phyloP scores from a whole-genome alignment of 1,140 invertebrate species.

The Tetramorium parvispinum region DNA sequence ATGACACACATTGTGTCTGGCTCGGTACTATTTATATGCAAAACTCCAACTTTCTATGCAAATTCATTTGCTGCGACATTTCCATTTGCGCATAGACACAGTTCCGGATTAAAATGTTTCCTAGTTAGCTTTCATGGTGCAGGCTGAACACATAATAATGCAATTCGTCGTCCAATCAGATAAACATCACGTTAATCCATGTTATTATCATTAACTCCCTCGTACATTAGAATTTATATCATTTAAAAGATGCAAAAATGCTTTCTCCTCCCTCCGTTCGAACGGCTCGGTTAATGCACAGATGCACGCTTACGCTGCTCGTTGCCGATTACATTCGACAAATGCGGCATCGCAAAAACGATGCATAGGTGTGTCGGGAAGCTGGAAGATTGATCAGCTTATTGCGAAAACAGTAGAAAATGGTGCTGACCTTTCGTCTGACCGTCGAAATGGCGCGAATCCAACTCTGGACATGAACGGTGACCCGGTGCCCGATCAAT shows the following conservation, averaged over 20 bases:
- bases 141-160: constrained; percentile 45
- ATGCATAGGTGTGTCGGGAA: background rate
- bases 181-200: constrained; percentile 46
- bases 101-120: constrained; percentile 61
- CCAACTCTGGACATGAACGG: constrained; percentile 49
- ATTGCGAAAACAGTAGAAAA: constrained; percentile 54
- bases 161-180: constrained; percentile 33
- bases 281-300: background rate
- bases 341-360: constrained; percentile 24
- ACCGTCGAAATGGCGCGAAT: constrained; percentile 51
- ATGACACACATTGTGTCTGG: constrained; percentile 58
- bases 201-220: constrained; percentile 3
- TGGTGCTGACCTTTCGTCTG: constrained; percentile 53
- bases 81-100: constrained; percentile 60
- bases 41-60: constrained; percentile 63
- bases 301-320: too few relatives aligned
- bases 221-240: background rate
- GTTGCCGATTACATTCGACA: background rate
- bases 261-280: background rate
- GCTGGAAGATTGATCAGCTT: constrained; percentile 28
- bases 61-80: constrained; percentile 62
- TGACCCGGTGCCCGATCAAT: constrained; percentile 56
- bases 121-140: constrained; percentile 52
- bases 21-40: constrained; percentile 58
- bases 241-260: background rate